Evolutionary conservation across 2,888 invertebrate species (phyloP).

Genomic region (Drosophila mettleri): DNA sequence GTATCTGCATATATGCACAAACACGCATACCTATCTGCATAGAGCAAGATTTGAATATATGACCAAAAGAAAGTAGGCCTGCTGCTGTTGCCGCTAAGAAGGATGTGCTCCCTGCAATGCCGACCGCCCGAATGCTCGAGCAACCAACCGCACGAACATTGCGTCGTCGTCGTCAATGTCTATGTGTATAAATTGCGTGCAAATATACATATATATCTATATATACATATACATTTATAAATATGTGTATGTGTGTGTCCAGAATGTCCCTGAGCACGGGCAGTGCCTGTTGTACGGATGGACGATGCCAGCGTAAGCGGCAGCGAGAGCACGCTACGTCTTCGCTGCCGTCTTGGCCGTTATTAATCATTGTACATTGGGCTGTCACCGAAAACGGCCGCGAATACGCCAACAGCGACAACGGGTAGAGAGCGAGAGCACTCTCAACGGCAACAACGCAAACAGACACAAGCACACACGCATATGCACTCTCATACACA

Average conservation of each 20-base stretch:
- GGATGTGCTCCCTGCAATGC: conserved; percentile 61
- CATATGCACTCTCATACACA: conserved; percentile 2
- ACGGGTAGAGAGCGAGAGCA: conserved; percentile 51
- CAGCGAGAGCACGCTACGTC: conserved; percentile 68
- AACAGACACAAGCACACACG: conserved; percentile 23
- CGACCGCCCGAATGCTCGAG: conserved; percentile 46
- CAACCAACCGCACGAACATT: conserved; percentile 67
- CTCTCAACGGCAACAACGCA: conserved; percentile 34
- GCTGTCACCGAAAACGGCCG: conserved; percentile 84
- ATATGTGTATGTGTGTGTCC: conserved; percentile 42
- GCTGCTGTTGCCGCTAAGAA: conserved; percentile 67
- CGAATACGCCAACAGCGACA: conserved; percentile 69
- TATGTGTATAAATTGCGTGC: conserved; percentile 49
- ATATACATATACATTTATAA: conserved; percentile 21
- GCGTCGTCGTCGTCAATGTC: conserved; percentile 52
- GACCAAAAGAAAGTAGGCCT: conserved; percentile 75
- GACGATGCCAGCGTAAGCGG: conserved; percentile 52
- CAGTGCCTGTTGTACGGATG: conserved; percentile 54
- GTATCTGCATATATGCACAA: conserved; percentile 13
- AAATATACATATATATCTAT: conserved; percentile 2
- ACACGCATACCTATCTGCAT: conserved; percentile 19
- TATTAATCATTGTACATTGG: conserved; percentile 85
- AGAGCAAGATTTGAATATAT: conserved; percentile 61
- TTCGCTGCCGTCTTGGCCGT: conserved; percentile 78
- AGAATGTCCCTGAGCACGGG: conserved; percentile 58